Evolutionary conservation across 2,797 vertebrate genomes (phyloP), one percentile per base, ranked within the genome.

Genomic region (Anguilla anguilla): DNA sequence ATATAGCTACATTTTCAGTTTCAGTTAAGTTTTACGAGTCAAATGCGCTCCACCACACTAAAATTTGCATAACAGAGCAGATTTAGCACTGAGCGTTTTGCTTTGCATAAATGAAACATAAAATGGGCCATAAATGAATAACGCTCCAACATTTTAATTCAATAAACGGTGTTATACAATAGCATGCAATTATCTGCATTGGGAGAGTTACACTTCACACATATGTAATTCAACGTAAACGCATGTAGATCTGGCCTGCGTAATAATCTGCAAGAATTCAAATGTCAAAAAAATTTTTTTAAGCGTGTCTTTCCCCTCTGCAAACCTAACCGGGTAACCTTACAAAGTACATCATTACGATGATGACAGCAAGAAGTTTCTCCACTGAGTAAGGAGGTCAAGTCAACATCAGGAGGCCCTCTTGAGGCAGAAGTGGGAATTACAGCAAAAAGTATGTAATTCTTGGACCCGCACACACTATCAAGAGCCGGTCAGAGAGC

Each of bases 391-490:
- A 49, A 64, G 25, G 83, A 64, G 25, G 83, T 69, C 86, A 83
- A 83, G 15, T 83, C 86, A 64, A 87, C 82, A 46, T 61, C 59
- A 83, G 82, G 87, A 88, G 88, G 88, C 91, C 93, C 72, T 87
- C 92, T 35, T 61, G 92, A 93, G 95, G 92, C 35, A 59, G 25
- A 61, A 35, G 0, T 15, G 4, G 0, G 87, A 49, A 90, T 74
- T 93, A 55, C 92, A 88, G 4, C 0, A 0, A 0, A 31, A 49
- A 64, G 17, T 13, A 53, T 84, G 84, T 87, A 2, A 35, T 51
- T 69, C 31, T 5, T 15, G 22, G 17, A 22, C 7, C n/a, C 3
- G 1, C 4, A 6, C 2, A 11, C 31, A 77, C 31, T 31, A 7
- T 1, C 7, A 17, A 25, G 43, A 82, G 35, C 0, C 25, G n/a